phyloP scores from a whole-genome alignment of 2,888 invertebrate genomes.

The Vesta saturnalis region DNA sequence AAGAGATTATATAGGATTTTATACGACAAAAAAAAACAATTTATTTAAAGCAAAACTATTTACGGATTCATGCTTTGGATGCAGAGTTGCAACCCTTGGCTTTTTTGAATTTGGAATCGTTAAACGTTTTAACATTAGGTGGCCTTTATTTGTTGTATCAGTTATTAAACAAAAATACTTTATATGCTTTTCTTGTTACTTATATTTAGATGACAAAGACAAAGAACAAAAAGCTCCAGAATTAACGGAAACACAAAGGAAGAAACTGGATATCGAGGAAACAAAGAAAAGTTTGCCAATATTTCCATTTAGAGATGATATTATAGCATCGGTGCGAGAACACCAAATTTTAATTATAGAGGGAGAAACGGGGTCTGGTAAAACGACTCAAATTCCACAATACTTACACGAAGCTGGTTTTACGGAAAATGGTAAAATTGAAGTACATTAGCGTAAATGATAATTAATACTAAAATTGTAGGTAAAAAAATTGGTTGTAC shows the following conservation, averaged over 20 bases:
- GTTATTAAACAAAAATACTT: too few species aligned
- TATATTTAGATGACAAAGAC: slow-evolving; percentile 60
- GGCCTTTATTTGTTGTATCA: too few species aligned
- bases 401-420: slow-evolving; percentile 96
- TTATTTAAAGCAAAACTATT: too few species aligned
- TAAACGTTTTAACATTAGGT: too few species aligned
- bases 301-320: slow-evolving; percentile 87
- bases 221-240: slow-evolving; percentile 68
- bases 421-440: slow-evolving; percentile 70
- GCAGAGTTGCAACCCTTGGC: neutral
- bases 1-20: too few species aligned
- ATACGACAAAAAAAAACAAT: too few species aligned
- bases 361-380: slow-evolving; percentile 98
- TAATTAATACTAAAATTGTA: slow-evolving; percentile 20
- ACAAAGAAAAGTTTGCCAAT: slow-evolving; percentile 93
- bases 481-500: slow-evolving; percentile 94
- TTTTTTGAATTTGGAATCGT: neutral
- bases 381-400: slow-evolving; percentile 99
- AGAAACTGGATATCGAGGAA: slow-evolving; percentile 86
- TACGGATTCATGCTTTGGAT: too few species aligned
- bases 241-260: slow-evolving; percentile 74
- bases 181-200: neutral
- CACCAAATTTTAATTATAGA: slow-evolving; percentile 93
- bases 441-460: neutral
- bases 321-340: slow-evolving; percentile 90